These are phyloP conservation scores for Tinamus guttatus DNA, from an alignment of 2,113 vertebrate genomes.

Conservation along the genomic window DNA sequence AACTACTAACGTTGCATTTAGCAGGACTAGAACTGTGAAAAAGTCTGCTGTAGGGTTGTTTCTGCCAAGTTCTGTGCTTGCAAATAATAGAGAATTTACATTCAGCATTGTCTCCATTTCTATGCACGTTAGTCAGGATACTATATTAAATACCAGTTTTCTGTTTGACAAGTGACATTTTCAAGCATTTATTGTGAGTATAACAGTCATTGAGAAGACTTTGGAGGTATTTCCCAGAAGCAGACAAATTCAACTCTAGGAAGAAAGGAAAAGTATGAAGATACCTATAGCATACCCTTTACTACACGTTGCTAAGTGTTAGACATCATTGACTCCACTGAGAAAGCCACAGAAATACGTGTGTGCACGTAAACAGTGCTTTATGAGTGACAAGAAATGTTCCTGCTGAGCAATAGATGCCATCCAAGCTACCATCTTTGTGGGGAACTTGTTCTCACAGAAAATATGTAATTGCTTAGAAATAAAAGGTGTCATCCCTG, in stretches of 20 bases:
- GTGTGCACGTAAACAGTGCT: not conserved
- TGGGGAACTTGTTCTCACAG: not conserved
- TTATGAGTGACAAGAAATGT: slow-evolving; percentile 15
- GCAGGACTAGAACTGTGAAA: not conserved
- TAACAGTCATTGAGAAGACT: not conserved
- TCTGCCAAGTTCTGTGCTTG: not conserved
- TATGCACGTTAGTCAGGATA: not conserved
- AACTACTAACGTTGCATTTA: not conserved
- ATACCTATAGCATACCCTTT: slow-evolving; percentile 16
- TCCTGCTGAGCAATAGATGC: not conserved
- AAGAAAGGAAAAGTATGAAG: slow-evolving; percentile 1
- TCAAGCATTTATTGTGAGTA: not conserved
- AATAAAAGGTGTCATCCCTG: not conserved
- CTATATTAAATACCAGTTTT: not conserved
- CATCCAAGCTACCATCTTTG: not conserved
- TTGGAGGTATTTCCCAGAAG: slow-evolving; percentile 31
- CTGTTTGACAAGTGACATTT: not conserved
- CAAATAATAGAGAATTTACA: not conserved
- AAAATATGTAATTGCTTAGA: slow-evolving; percentile 26
- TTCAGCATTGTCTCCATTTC: not conserved
- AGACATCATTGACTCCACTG: slow-evolving; percentile 8
- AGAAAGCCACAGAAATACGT: slow-evolving; percentile 51
- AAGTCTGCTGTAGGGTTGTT: not conserved
- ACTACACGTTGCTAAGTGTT: slow-evolving; percentile 64
- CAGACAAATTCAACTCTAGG: slow-evolving; percentile 28